Evolutionary conservation across 2,113 vertebrate genomes (phyloP).

Genomic region (Syngnathus floridae): DNA sequence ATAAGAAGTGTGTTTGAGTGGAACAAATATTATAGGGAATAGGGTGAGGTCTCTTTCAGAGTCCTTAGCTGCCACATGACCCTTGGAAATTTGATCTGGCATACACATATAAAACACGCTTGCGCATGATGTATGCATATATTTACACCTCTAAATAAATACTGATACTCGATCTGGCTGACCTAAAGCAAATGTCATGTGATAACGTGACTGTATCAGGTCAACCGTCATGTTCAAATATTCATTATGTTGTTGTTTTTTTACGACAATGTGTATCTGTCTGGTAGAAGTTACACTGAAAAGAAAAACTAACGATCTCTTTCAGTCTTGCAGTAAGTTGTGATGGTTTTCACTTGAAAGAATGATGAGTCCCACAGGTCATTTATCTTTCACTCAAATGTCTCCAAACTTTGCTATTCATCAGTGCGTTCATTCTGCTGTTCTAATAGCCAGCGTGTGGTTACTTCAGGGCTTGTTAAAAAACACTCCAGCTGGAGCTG

Average conservation of each 20-base stretch:
- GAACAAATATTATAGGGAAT: not conserved
- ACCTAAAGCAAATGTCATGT: slow-evolving; percentile 18
- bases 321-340: not conserved
- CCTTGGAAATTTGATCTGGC: not conserved
- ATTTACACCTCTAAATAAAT: slow-evolving; percentile 15
- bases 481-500: slow-evolving; percentile 36
- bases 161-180: slow-evolving; percentile 26
- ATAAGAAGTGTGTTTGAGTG: slow-evolving; percentile 4
- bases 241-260: not conserved
- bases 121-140: not conserved
- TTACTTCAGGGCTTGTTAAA: slow-evolving; percentile 6
- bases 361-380: not conserved
- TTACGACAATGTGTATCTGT: not conserved
- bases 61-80: slow-evolving; percentile 19
- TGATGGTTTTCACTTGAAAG: not conserved
- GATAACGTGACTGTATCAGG: slow-evolving; percentile 17
- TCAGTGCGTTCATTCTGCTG: not conserved
- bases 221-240: not conserved
- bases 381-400: not conserved
- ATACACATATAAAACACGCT: slow-evolving; percentile 5
- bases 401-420: not conserved
- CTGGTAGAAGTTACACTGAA: not conserved
- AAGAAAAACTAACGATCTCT: not conserved
- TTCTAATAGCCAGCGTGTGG: slow-evolving; percentile 19
- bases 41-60: slow-evolving; percentile 6